Percentiles rank a stretch among this genome's conserved stretches.
Conservation (phyloP, 1,140 invertebrate genomes). For the Aricia agestis region DNA sequence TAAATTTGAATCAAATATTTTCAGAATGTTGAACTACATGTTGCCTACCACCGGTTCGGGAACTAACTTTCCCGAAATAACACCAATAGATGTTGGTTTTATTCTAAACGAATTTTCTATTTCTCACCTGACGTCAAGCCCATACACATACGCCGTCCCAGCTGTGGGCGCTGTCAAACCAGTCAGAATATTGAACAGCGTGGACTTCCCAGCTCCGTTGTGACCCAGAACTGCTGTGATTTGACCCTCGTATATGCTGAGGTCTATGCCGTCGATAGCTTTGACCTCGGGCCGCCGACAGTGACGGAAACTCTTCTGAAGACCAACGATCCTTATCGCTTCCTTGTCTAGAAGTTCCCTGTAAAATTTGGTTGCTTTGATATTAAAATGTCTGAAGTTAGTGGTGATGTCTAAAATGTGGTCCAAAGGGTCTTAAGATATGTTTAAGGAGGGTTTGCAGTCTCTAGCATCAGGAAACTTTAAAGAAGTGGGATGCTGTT, state of each 20-base stretch:
- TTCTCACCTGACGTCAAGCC: constrained; percentile 81
- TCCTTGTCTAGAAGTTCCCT: constrained; percentile 83
- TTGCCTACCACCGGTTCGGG: too few species aligned
- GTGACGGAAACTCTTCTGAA: constrained; percentile 83
- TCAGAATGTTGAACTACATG: too few species aligned
- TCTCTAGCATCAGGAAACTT: too few species aligned
- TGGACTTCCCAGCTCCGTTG: constrained; percentile 93
- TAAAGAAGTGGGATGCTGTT: background rate
- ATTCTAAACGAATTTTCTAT: too few species aligned
- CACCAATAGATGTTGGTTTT: too few species aligned
- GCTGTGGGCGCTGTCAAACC: constrained; percentile 85
- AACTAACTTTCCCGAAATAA: too few species aligned
- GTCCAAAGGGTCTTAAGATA: too few species aligned
- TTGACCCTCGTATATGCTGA: constrained; percentile 88
- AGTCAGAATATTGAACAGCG: constrained; percentile 90
- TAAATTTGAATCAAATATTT: too few species aligned
- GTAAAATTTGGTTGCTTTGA: constrained; percentile 5
- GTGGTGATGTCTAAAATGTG: too few species aligned
- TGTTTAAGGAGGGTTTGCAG: too few species aligned
- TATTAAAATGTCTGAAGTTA: too few species aligned
- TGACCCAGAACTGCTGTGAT: constrained; percentile 91
- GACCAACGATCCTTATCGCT: constrained; percentile 84
- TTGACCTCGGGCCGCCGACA: constrained; percentile 76
- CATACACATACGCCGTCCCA: constrained; percentile 87
- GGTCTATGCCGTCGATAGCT: constrained; percentile 80